Percentiles rank a stretch among this genome's conserved stretches.
These are phyloP conservation scores for Polydrusus cervinus DNA, from an alignment of 2,888 invertebrate species.

Conservation along the genomic window DNA sequence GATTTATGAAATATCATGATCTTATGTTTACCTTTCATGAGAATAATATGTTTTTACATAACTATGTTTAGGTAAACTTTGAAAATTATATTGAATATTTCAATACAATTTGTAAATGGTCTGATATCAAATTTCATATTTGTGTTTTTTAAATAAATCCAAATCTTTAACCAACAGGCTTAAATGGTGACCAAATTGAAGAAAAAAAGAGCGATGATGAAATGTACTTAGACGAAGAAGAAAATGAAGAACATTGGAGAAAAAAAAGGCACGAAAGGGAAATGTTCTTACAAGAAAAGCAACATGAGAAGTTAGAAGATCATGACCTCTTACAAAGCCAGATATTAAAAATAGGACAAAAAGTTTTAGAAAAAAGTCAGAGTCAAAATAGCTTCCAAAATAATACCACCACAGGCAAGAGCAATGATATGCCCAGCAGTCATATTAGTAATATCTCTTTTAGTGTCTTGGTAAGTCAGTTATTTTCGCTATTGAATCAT, in stretches of 20 bases:
- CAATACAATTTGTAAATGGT: too few species aligned
- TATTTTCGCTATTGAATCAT: background rate
- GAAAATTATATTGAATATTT: too few species aligned
- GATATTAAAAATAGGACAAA: slow-evolving; percentile 72
- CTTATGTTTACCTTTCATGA: too few species aligned
- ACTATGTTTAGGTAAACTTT: too few species aligned
- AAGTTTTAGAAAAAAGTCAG: slow-evolving; percentile 61
- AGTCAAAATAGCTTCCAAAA: slow-evolving; percentile 57
- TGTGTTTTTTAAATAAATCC: too few species aligned
- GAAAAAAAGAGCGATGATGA: slow-evolving; percentile 69
- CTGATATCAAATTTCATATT: too few species aligned
- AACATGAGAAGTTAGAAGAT: slow-evolving; percentile 60
- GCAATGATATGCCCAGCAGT: slow-evolving; percentile 50
- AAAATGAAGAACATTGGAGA: slow-evolving; percentile 85
- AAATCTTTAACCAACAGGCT: too few species aligned
- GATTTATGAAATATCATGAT: too few species aligned
- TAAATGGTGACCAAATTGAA: slow-evolving; percentile 39
- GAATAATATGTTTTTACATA: too few species aligned
- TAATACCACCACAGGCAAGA: slow-evolving; percentile 54
- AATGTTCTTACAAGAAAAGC: slow-evolving; percentile 79
- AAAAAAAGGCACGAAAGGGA: slow-evolving; percentile 87
- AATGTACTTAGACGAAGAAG: slow-evolving; percentile 80
- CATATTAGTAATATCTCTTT: slow-evolving; percentile 71
- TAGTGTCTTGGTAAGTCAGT: slow-evolving; percentile 70
- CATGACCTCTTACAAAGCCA: slow-evolving; percentile 66